phyloP scores from a whole-genome alignment of 2,797 vertebrate species.

The Hirundo rustica region DNA sequence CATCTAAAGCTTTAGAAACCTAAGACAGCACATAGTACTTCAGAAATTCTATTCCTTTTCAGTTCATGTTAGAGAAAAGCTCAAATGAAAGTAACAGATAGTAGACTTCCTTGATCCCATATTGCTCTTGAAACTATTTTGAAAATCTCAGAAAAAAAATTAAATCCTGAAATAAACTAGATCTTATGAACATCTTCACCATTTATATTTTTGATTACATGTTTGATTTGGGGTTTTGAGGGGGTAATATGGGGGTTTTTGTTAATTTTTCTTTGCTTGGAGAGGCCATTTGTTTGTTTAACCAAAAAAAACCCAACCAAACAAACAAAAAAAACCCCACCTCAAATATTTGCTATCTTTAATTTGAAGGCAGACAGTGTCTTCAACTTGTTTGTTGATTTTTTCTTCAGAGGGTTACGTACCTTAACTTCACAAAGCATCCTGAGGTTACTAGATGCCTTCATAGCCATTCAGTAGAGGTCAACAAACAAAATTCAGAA shows the following conservation, averaged over 20 bases:
- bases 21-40: neutral
- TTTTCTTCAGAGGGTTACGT: neutral
- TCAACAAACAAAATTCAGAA: neutral
- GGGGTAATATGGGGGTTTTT: neutral
- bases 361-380: neutral
- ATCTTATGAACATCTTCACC: neutral
- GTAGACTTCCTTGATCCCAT: neutral
- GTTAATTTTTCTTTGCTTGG: neutral
- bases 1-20: neutral
- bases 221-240: rapidly evolving
- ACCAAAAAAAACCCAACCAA: neutral
- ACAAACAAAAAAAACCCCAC: neutral
- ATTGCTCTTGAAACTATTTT: neutral
- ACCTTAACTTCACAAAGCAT: neutral
- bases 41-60: neutral
- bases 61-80: neutral
- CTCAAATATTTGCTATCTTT: neutral
- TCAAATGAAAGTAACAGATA: neutral
- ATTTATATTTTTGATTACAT: neutral
- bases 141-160: neutral
- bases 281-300: neutral
- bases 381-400: neutral
- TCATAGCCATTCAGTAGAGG: neutral
- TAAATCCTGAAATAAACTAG: neutral
- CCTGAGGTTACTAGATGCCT: neutral